Evolutionary conservation across 2,888 invertebrate genomes (phyloP), one percentile per base, ranked within the genome.

Genomic region (Galerucella nymphaeae): DNA sequence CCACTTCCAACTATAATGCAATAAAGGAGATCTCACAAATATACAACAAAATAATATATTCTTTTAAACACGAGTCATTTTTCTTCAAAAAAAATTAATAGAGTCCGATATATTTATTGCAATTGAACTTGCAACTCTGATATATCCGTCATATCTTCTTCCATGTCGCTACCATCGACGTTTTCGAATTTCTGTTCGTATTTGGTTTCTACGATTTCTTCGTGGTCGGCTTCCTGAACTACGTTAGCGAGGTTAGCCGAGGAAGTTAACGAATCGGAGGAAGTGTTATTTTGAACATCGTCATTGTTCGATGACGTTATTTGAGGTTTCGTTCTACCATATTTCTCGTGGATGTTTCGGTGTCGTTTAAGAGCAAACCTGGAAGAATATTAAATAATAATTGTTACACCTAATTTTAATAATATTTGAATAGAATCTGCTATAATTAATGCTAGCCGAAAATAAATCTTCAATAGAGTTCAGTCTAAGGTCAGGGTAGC

Each of bases 291-390:
- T 80, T 66, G 78, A 18, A 74, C 73, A 61, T 81, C 76, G 80
- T 84, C 84, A 41, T 79, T 82, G 14, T 82, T 74, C 66, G 83
- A 65, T 4, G 82, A 79, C 5, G 84, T 81, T 30, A 82, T 78
- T 78, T 84, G 79, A 81, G 90, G 84, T 87, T 91, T 79, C 86
- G 88, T 79, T 86, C 90, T 57, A 86, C 94, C 95, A 84, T 95
- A 96, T 87, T 96, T 95, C 81, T 95, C 95, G 85, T 96, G 96
- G 80, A 96, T 95, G 79, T 94, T 93, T 78, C 95, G 90, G 84
- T 96, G 96, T 75, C 96, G 89, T 83, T 96, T 96, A 73, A 96
- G 87, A 23, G 96, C 95, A 84, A 96, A 95, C 66, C 85, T 85
- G 65, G 14, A 73, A 68, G 66, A 53, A 71, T 45, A 45, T 45